Base-by-base conservation (phyloP, 2,888 invertebrate species). In the Ectemnius cavifrons region DNA sequence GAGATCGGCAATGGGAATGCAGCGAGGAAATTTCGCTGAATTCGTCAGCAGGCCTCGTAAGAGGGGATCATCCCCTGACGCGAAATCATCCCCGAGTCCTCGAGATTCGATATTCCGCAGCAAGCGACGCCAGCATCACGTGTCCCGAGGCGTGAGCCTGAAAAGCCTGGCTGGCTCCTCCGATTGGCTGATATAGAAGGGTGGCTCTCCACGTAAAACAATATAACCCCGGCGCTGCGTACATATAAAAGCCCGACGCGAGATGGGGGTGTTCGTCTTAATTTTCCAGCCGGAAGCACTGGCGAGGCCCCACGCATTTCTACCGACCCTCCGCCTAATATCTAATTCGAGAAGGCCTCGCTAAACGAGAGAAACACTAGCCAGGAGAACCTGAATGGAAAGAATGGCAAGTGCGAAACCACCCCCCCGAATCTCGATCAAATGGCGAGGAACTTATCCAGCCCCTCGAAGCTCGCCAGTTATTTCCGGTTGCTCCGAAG, bases 231-330 rank as follows among this genome's bases (percentile, higher is more conserved):
- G 58, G 37, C n/a, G n/a, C 14, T 52, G 60, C 56, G 66, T 61
- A 63, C 70, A 67, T 63, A 69, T 62, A 23, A 63, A 63, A 69
- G 28, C 37, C 60, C 47, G 14, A 62, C 64, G 67, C 14, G 27
- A 20, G 23, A 58, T 23, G 37, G 59, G 63, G 37, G 37, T 67
- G 65, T 63, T 71, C 66, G 73, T 75, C 78, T 83, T 80, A 79
- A 85, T 84, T 85, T 83, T 80, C 81, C 80, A 75, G 65, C 67
- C 77, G 69, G 74, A 71, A 78, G 64, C 71, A 59, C 75, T 71
- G 59, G 6, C 16, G 61, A 23, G 56, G 20, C 62, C 2, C 49
- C 49, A 65, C 37, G 56, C 37, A 16, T 60, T 72, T 57, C 47
- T 57, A 13, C 52, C 14, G 11, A 18, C 59, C 18, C 57, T 4